Conservation (phyloP, 2,113 vertebrate genomes). For the Paradisaea rubra region DNA sequence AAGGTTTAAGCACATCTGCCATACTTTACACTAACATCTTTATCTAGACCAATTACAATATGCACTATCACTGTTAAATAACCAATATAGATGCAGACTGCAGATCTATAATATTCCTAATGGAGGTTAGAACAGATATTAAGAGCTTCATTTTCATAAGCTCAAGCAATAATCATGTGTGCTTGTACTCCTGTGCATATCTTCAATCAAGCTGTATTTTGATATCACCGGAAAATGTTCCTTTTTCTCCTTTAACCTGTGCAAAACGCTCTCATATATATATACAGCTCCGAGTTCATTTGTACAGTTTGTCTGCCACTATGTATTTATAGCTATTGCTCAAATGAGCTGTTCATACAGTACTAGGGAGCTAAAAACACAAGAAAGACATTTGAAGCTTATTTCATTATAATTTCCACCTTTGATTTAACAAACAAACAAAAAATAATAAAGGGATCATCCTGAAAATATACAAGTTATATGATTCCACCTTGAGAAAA, state of each 20-base stretch:
- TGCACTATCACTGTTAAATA: slow-evolving; percentile 40
- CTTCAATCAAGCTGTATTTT: slow-evolving; percentile 34
- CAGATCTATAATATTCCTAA: slow-evolving; percentile 49
- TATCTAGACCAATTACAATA: slow-evolving; percentile 50
- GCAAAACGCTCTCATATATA: not conserved
- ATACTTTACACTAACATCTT: slow-evolving; percentile 20
- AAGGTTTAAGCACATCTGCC: slow-evolving; percentile 21
- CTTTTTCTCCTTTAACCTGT: slow-evolving; percentile 31
- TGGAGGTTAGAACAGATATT: slow-evolving; percentile 36
- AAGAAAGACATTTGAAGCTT: not conserved
- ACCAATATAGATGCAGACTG: slow-evolving; percentile 48
- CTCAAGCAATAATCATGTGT: not conserved
- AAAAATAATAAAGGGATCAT: not conserved
- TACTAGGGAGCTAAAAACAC: not conserved
- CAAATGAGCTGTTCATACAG: not conserved
- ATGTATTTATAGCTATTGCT: slow-evolving; percentile 48
- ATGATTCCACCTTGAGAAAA: not conserved
- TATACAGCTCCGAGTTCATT: not conserved
- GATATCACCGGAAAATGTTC: not conserved
- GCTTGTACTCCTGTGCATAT: not conserved
- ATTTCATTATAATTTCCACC: not conserved
- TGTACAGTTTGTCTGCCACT: slow-evolving; percentile 16
- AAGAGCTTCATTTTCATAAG: slow-evolving; percentile 35
- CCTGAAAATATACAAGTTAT: not conserved
- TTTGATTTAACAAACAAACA: not conserved